A percentile compares a stretch with the other conserved stretches of the same genome.
phyloP scores from a whole-genome alignment of 2,888 invertebrate species.

The Spialia ferax region DNA sequence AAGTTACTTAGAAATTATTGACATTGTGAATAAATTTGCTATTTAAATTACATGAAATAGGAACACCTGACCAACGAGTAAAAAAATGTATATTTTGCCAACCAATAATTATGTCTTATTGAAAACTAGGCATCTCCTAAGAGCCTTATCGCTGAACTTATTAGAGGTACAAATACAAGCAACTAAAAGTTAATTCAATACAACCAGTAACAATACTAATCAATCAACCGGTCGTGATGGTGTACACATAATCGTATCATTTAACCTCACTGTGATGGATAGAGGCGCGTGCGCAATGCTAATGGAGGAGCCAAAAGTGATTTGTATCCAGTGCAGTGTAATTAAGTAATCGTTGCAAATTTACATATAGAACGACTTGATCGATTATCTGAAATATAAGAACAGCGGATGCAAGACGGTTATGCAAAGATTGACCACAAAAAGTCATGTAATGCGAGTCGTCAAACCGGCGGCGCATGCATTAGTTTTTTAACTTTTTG shows the following conservation, averaged over 20 bases:
- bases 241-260: conserved; percentile 2
- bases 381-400: background rate
- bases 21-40: too few relatives aligned
- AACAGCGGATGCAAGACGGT: background rate
- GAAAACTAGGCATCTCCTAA: background rate
- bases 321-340: conserved; percentile 4
- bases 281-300: background rate
- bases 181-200: background rate
- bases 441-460: background rate
- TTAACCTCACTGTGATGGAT: conserved; percentile 6
- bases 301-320: background rate
- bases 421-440: conserved; percentile 2
- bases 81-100: too few relatives aligned
- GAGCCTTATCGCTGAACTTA: background rate
- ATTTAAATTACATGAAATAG: too few relatives aligned
- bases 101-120: too few relatives aligned
- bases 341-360: background rate
- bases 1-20: too few relatives aligned
- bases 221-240: conserved; percentile 7
- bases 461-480: background rate
- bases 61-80: too few relatives aligned
- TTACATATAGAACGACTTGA: background rate
- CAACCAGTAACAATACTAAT: background rate
- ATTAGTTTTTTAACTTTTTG: conserved; percentile 9
- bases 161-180: too few relatives aligned